Percentiles rank a stretch among this genome's conserved stretches.
phyloP scores from a whole-genome alignment of 2,888 invertebrate species.

The Drosophila putrida region DNA sequence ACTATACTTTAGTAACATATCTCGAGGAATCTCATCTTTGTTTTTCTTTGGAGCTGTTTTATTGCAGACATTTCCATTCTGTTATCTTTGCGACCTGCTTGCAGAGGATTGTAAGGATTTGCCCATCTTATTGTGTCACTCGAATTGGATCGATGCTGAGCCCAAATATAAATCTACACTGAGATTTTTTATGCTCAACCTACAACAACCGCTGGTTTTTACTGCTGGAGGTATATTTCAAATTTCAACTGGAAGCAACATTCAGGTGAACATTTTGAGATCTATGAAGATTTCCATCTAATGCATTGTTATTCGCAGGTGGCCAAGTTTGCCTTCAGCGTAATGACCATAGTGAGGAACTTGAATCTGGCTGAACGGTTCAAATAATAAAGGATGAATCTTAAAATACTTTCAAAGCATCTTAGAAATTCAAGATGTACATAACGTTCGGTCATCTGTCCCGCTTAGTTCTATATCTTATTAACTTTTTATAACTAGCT shows the following conservation, averaged over 20 bases:
- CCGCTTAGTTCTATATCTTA: too few species aligned
- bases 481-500: too few species aligned
- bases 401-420: too few species aligned
- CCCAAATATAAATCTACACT: conserved; percentile 40
- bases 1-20: conserved; percentile 46
- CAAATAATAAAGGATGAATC: neutral
- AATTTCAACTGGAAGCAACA: conserved; percentile 36
- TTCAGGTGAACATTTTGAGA: conserved; percentile 22
- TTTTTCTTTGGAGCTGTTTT: conserved; percentile 43
- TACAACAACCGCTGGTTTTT: conserved; percentile 36
- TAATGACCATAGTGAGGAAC: conserved; percentile 44
- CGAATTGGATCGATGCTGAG: conserved; percentile 58
- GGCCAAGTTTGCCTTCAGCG: conserved; percentile 50
- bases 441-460: too few species aligned
- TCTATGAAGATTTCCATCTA: neutral
- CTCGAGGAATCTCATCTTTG: conserved; percentile 43
- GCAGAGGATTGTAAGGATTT: conserved; percentile 44
- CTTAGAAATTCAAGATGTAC: too few species aligned
- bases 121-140: conserved; percentile 43
- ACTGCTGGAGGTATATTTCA: conserved; percentile 35
- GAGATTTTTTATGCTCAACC: conserved; percentile 22
- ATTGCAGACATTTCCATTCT: conserved; percentile 60
- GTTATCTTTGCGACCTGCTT: conserved; percentile 54
- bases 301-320: conserved; percentile 33
- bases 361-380: conserved; percentile 41